Evolutionary conservation across 2,113 vertebrate species (phyloP).

Genomic region (Ariopsis seemanni): DNA sequence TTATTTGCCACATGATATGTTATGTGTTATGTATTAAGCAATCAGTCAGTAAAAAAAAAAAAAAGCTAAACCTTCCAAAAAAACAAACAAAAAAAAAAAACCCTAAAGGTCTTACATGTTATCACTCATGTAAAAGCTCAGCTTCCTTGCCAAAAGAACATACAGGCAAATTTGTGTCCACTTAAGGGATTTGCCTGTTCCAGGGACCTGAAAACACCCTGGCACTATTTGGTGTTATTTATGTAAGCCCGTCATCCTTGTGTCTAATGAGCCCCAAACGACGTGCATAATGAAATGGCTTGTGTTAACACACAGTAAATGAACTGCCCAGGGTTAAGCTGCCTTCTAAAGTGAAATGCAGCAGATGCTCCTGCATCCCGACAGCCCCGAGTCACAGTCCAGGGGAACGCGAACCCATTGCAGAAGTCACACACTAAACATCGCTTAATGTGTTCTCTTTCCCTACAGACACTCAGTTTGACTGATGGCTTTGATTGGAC

Average conservation of each 20-base stretch:
- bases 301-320: slow-evolving; percentile 70
- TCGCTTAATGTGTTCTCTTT: slow-evolving; percentile 12
- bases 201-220: slow-evolving; percentile 59
- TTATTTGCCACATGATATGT: not conserved
- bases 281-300: slow-evolving; percentile 67
- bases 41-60: no score
- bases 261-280: slow-evolving; percentile 72
- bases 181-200: slow-evolving; percentile 57
- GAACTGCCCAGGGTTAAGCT: slow-evolving; percentile 63
- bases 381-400: slow-evolving; percentile 55
- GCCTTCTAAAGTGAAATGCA: slow-evolving; percentile 63
- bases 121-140: slow-evolving; percentile 20
- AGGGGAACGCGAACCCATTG: slow-evolving; percentile 27
- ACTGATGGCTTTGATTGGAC: not conserved
- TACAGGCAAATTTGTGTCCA: slow-evolving; percentile 45
- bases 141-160: slow-evolving; percentile 26
- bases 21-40: no score
- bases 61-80: not conserved
- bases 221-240: slow-evolving; percentile 67
- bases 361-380: slow-evolving; percentile 65
- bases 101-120: not conserved
- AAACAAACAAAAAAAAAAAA: no score
- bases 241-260: slow-evolving; percentile 68
- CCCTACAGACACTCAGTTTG: not conserved
- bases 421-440: not conserved